Conservation (phyloP, 2,113 vertebrate species). For the Tenrec ecaudatus region DNA sequence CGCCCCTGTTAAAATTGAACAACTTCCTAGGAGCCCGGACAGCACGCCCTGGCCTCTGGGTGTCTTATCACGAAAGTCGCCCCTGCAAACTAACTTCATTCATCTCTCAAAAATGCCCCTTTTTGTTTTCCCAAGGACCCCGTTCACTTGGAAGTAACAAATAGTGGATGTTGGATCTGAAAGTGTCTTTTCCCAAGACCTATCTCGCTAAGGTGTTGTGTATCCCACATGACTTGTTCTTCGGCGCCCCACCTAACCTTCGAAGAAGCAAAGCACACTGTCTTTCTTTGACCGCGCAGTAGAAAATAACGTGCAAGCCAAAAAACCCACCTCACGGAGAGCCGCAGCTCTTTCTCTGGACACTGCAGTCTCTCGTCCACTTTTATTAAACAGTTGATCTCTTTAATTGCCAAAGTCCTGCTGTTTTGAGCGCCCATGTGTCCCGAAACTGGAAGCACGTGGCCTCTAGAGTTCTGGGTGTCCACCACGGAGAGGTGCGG, state of each 20-base stretch:
- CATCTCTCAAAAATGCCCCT: not conserved
- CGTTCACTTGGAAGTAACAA: not conserved
- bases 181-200: not conserved
- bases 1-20: not conserved
- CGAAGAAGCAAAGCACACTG: not conserved
- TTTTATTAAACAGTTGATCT: not conserved
- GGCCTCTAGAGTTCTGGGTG: not conserved
- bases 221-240: not conserved
- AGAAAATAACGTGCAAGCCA: not conserved
- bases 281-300: not conserved
- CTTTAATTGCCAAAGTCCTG: not conserved
- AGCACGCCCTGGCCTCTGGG: not conserved
- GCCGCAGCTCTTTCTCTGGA: not conserved
- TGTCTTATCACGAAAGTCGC: not conserved
- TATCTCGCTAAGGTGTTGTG: not conserved
- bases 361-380: no score
- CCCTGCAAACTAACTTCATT: not conserved
- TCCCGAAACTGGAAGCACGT: not conserved
- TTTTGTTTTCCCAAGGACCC: not conserved
- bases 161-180: not conserved
- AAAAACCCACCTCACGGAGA: not conserved
- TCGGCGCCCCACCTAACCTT: not conserved
- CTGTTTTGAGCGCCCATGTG: not conserved
- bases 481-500: not conserved
- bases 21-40: not conserved